Evolutionary conservation across 2,888 invertebrate genomes (phyloP), one percentile per base, ranked within the genome.

Genomic region (Corbicula japonica): DNA sequence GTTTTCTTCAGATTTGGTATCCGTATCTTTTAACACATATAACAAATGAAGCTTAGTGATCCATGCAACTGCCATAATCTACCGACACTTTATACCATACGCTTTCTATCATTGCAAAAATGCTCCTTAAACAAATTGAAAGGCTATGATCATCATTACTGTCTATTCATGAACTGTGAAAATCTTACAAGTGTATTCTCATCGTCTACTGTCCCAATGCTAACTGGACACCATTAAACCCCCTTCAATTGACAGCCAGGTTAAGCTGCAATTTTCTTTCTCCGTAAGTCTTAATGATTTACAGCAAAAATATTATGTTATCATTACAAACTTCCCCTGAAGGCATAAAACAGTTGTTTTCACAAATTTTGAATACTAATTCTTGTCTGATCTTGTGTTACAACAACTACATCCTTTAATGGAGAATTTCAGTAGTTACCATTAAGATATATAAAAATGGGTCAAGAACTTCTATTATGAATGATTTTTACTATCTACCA

Each of bases 261-360:
- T 61, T 75, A 62, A 75, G 58, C 69, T 46, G 62, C 44, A 41
- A 62, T 75, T 69, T 69, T 75, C 75, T 52, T 69, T 41, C 65
- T 44, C 54, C 62, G 65, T 63, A 63, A 61, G 62, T 69, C 44
- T 28, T 52, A 75, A 75, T 75, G 75, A 75, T 75, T 75, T 69
- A 75, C 52, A 54, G 52, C 41, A 61, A 54, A 72, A 60, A 18
- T 18, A 34, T 32, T 30, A 46, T 56, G 23, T 52, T 48, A 44
- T 54, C 44, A 21, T 44, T 56, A 54, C 23, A 66, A 52, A 54
- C 15, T n/a, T 34, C 12, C 62, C 75, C 68, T 32, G 15, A 23
- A 46, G 75, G 54, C 44, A 30, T 18, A 56, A 38, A 60, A 73
- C 58, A 56, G 56, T 63, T 63, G 58, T 73, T 73, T 44, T 30